Evolutionary conservation across 2,113 vertebrate species (phyloP).

Genomic region (Pao palembangensis): DNA sequence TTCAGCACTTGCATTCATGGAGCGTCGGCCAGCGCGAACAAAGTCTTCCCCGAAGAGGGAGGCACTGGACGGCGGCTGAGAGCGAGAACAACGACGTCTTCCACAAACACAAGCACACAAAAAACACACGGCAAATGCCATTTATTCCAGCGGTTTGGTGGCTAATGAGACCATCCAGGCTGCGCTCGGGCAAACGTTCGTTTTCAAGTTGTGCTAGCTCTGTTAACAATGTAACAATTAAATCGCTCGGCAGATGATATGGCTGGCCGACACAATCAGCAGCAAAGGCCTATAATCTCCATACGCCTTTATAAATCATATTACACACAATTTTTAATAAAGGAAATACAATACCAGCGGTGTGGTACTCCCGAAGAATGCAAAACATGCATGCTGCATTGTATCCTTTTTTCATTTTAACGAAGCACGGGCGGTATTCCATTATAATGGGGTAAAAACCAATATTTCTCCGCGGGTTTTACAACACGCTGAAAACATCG

Average conservation of each 20-base stretch:
- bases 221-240: slow-evolving; percentile 72
- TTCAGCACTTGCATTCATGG: slow-evolving; percentile 75
- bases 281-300: slow-evolving; percentile 62
- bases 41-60: slow-evolving; percentile 76
- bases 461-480: slow-evolving; percentile 69
- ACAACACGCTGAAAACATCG: slow-evolving; percentile 65
- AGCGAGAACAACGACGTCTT: slow-evolving; percentile 67
- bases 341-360: slow-evolving; percentile 64
- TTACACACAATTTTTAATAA: slow-evolving; percentile 39
- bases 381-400: slow-evolving; percentile 70
- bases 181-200: slow-evolving; percentile 40
- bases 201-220: slow-evolving; percentile 67
- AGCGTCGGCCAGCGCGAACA: slow-evolving; percentile 76
- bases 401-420: slow-evolving; percentile 70
- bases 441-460: slow-evolving; percentile 64
- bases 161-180: slow-evolving; percentile 35
- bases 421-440: slow-evolving; percentile 71
- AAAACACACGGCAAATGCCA: slow-evolving; percentile 9
- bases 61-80: slow-evolving; percentile 65
- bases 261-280: slow-evolving; percentile 65
- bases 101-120: slow-evolving; percentile 29
- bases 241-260: slow-evolving; percentile 65
- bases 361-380: slow-evolving; percentile 63
- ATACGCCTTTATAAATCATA: slow-evolving; percentile 53
- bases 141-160: slow-evolving; percentile 22